Evolutionary conservation across 2,113 vertebrate genomes (phyloP).

Genomic region (Apodemus sylvaticus): DNA sequence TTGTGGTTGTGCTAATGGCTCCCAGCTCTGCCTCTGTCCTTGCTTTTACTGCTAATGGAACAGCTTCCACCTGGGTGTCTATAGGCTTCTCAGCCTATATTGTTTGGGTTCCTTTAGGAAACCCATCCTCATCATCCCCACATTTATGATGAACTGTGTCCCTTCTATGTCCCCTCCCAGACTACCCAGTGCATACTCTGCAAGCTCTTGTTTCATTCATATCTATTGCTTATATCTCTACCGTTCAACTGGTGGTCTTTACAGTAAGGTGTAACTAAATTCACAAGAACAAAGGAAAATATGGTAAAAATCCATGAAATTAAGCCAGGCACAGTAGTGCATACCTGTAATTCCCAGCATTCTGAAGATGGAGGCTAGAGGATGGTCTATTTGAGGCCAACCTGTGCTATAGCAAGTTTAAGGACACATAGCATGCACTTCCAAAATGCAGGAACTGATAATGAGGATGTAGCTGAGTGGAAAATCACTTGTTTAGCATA

Average conservation of each 20-base stretch:
- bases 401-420: not conserved
- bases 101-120: slow-evolving; percentile 1
- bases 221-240: not conserved
- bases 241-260: not conserved
- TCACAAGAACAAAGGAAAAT: slow-evolving; percentile 1
- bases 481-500: not conserved
- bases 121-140: not conserved
- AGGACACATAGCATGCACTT: not conserved
- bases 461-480: not conserved
- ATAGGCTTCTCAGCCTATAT: not conserved
- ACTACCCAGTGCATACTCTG: not conserved
- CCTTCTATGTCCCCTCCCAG: not conserved
- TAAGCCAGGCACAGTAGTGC: not conserved
- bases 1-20: slow-evolving; percentile 14
- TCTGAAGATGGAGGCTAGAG: not conserved
- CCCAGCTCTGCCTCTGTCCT: not conserved
- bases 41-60: not conserved
- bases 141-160: not conserved
- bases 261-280: slow-evolving; percentile 6
- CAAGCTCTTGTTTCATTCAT: slow-evolving; percentile 23
- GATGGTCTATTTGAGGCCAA: not conserved
- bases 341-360: not conserved
- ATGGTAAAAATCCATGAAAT: not conserved
- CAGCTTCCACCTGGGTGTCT: not conserved
- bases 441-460: not conserved